phyloP scores from a whole-genome alignment of 2,113 vertebrate species.

The Indicator maculatus region DNA sequence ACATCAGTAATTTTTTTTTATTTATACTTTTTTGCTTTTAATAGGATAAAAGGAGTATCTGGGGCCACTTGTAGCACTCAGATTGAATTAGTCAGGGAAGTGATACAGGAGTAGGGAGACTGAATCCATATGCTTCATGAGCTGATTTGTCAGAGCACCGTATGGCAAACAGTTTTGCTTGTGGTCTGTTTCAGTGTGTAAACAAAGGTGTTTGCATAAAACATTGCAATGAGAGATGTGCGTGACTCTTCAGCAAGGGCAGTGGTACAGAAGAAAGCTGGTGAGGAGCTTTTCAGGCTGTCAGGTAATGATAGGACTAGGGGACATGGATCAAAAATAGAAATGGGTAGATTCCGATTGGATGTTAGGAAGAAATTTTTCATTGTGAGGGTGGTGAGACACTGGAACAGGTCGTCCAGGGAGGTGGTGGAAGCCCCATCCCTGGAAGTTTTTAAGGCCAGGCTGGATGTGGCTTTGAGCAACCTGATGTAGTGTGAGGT shows the following conservation, averaged over 20 bases:
- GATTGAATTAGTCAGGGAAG: neutral
- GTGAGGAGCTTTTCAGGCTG: too few relatives aligned
- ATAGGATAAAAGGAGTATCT: neutral
- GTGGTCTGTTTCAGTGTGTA: neutral
- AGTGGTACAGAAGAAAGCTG: neutral
- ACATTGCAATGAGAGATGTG: neutral
- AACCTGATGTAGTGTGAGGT: too few relatives aligned
- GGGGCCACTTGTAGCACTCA: neutral
- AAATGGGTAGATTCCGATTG: too few relatives aligned
- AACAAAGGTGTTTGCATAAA: neutral
- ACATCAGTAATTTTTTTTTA: neutral
- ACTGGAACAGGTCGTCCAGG: too few relatives aligned
- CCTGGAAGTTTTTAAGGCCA: too few relatives aligned
- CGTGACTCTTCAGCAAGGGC: neutral
- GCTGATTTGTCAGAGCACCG: slow-evolving; percentile 2
- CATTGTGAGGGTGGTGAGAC: too few relatives aligned
- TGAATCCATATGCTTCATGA: slow-evolving; percentile 19
- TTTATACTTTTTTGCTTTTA: neutral
- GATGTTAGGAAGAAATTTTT: too few relatives aligned
- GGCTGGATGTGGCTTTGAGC: too few relatives aligned
- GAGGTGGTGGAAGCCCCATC: too few relatives aligned
- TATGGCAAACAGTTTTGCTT: neutral
- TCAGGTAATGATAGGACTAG: too few relatives aligned
- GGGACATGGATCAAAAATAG: too few relatives aligned
- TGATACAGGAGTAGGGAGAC: neutral